These are phyloP conservation scores for Albula goreensis DNA, from an alignment of 2,113 vertebrate genomes.

Conservation along the genomic window DNA sequence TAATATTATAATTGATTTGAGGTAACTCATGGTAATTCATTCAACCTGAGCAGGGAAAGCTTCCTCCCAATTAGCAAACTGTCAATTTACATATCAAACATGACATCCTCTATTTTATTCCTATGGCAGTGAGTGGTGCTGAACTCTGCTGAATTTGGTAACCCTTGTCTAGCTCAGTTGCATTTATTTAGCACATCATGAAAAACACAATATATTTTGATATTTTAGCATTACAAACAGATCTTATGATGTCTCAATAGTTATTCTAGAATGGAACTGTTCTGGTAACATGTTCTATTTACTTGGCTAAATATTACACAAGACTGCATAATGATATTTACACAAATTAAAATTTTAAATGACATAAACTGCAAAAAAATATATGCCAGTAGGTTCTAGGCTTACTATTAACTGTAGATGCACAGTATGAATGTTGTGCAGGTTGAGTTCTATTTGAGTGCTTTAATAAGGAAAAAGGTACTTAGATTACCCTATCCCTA, in stretches of 20 bases:
- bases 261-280: neutral
- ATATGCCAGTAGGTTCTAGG: too few relatives aligned
- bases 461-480: too few relatives aligned
- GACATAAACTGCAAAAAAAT: too few relatives aligned
- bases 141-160: neutral
- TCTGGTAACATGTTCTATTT: neutral
- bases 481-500: too few relatives aligned
- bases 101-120: neutral
- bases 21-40: slow-evolving; percentile 6
- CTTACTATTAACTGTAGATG: too few relatives aligned
- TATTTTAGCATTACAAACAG: neutral
- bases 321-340: neutral
- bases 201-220: too few relatives aligned
- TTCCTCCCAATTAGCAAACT: neutral
- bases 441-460: too few relatives aligned
- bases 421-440: too few relatives aligned
- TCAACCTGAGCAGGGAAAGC: neutral
- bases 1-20: neutral
- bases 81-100: neutral
- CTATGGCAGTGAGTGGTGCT: neutral
- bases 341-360: neutral
- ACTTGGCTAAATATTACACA: neutral
- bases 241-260: neutral
- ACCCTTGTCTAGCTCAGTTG: neutral
- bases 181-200: neutral